Base-by-base conservation (phyloP, 2,888 invertebrate genomes). In the Tetragnatha montana region DNA sequence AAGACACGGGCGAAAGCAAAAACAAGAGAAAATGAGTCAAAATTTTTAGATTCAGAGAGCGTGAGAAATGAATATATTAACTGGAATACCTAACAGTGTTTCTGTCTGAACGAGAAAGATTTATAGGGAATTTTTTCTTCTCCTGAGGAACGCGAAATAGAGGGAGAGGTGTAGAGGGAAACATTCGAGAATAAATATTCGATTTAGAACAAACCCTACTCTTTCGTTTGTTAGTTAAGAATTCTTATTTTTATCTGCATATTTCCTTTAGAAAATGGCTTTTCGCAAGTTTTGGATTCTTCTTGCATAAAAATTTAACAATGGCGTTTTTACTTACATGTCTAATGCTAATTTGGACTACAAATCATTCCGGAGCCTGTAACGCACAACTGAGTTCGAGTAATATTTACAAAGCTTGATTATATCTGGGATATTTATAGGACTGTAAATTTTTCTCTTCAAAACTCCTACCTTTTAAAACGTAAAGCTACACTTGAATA, bases 1-100 rank as follows among this genome's bases (percentile, higher is more conserved):
- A 49, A 69, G 49, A 35, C 35, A 35, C 4, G 35, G 35, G 35
- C 4, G 35, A 35, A 76, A 73, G 60, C 50, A 60, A 22, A 71
- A 47, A 78, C 7, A 8, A 21, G 51, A 51, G 73, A 60, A 60
- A 19, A 73, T 22, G 73, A 73, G 73, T 21, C 6, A 19, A 60
- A 81, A 70, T 35, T 81, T 70, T 82, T 82, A 21, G 73, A 82
- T 82, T 82, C 81, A 51, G 35, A 76, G 76, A 50, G 70, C 84
- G 84, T 78, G 76, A 76, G 84, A 78, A 84, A 84, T 84, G 78
- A 84, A 84, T 84, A 84, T 68, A 84, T 84, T 84, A 84, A 78
- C 76, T 84, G 69, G 76, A 78, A 84, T 21, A 47, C 19, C 50
- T 84, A 21, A 35, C 35, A 35, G 35, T 35, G 35, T 35, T 35